A percentile compares a stretch with the other conserved stretches of the same genome.
Conservation (phyloP, 2,888 invertebrate genomes). For the Dugesia japonica region DNA sequence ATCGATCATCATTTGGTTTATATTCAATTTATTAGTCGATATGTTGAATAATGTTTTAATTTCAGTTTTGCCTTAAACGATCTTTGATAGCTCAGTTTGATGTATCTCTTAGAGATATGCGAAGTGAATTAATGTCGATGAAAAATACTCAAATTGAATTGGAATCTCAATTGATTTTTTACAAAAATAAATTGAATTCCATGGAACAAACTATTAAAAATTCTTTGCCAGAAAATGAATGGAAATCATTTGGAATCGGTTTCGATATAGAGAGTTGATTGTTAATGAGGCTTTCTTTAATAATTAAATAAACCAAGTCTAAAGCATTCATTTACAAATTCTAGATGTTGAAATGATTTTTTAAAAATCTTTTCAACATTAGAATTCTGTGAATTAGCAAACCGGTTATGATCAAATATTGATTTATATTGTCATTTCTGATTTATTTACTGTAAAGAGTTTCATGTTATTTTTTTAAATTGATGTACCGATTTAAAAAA, state of each 20-base stretch:
- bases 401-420: not conserved
- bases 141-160: constrained; percentile 3
- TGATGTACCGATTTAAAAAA: not conserved
- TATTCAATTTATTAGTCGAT: too few species aligned
- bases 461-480: constrained; percentile 17
- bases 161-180: not conserved
- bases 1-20: constrained; percentile 7
- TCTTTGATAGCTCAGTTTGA: constrained; percentile 3
- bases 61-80: constrained; percentile 7
- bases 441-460: constrained; percentile 20
- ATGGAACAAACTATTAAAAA: not conserved
- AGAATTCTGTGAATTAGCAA: not conserved
- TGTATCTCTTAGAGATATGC: not conserved
- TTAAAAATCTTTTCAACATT: not conserved
- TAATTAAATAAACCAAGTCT: too few species aligned
- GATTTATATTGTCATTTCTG: not conserved
- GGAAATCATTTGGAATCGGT: not conserved
- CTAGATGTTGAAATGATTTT: too few species aligned
- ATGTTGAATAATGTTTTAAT: not conserved
- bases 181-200: constrained; percentile 10
- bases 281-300: not conserved
- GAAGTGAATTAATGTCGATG: not conserved
- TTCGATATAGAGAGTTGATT: not conserved
- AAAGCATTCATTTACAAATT: not conserved
- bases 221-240: constrained; percentile 15